phyloP scores from a whole-genome alignment of 2,113 vertebrate genomes.

The Leucoraja erinaceus region DNA sequence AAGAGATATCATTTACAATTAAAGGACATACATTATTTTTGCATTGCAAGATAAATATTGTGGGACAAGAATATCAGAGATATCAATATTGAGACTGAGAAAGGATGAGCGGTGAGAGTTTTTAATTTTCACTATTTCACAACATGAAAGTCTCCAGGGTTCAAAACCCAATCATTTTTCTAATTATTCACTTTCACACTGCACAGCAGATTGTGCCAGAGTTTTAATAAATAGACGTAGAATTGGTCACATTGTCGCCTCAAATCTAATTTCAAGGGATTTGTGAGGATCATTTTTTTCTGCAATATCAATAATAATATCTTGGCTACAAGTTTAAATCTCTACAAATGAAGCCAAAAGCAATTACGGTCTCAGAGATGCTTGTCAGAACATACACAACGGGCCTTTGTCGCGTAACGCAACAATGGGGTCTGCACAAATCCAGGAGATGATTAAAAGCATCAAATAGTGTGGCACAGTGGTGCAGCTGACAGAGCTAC shows the following conservation, averaged over 20 bases:
- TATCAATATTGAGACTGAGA: not conserved
- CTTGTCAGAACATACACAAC: slow-evolving; percentile 1
- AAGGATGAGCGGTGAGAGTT: not conserved
- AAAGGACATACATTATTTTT: not conserved
- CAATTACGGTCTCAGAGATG: slow-evolving; percentile 2
- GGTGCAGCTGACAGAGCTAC: too few species aligned
- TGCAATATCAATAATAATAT: slow-evolving; percentile 12
- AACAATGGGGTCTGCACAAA: not conserved
- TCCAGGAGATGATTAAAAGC: not conserved
- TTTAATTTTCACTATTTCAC: slow-evolving; percentile 26
- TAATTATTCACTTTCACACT: slow-evolving; percentile 27
- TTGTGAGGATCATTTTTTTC: not conserved
- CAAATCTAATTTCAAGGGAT: slow-evolving; percentile 31
- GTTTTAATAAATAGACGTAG: not conserved
- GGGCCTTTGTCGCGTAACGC: not conserved
- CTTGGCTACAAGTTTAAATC: slow-evolving; percentile 21
- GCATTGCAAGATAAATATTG: not conserved
- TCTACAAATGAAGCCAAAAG: slow-evolving; percentile 24
- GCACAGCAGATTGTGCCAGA: not conserved
- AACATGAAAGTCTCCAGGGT: slow-evolving; percentile 15
- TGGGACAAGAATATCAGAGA: not conserved
- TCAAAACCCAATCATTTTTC: slow-evolving; percentile 28
- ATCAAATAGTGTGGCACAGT: not conserved
- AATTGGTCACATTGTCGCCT: slow-evolving; percentile 15
- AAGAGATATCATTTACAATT: not conserved